Evolutionary conservation across 2,888 invertebrate genomes (phyloP).

Genomic region (Adineta ricciae): DNA sequence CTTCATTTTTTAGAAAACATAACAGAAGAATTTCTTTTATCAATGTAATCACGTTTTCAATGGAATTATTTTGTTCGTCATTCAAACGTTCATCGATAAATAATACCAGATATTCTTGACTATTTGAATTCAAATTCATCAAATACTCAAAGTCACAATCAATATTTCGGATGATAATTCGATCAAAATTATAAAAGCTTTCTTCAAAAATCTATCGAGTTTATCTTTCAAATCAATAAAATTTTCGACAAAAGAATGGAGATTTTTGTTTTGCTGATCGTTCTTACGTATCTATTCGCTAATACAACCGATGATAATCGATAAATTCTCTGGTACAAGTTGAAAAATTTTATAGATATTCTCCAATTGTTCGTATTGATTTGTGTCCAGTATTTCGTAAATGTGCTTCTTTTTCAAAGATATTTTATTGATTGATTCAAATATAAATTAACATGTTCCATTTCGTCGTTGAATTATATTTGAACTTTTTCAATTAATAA

Average conservation of each 20-base stretch:
- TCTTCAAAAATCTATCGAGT: no score
- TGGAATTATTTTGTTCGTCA: no score
- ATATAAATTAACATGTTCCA: slow-evolving; percentile 89
- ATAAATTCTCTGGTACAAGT: slow-evolving; percentile 78
- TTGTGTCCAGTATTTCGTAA: slow-evolving; percentile 78
- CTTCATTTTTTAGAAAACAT: background rate
- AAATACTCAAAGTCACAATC: no score
- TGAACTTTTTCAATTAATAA: slow-evolving; percentile 67
- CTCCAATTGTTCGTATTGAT: slow-evolving; percentile 61
- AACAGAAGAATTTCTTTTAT: slow-evolving; percentile 53
- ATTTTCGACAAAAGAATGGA: background rate
- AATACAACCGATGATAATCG: slow-evolving; percentile 88
- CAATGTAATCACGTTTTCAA: slow-evolving; percentile 51
- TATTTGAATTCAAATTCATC: slow-evolving; percentile 72
- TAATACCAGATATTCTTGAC: slow-evolving; percentile 59
- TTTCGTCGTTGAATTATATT: slow-evolving; percentile 88
- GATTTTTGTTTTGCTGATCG: background rate
- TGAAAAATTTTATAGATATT: slow-evolving; percentile 95
- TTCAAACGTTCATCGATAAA: no score
- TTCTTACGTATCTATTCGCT: slow-evolving; percentile 77
- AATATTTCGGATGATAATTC: no score
- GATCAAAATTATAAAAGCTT: no score
- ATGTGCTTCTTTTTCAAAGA: slow-evolving; percentile 97
- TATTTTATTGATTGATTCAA: slow-evolving; percentile 91
- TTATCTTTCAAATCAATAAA: background rate